Evolutionary conservation across 2,797 vertebrate species (phyloP).

Genomic region (Pterois miles): DNA sequence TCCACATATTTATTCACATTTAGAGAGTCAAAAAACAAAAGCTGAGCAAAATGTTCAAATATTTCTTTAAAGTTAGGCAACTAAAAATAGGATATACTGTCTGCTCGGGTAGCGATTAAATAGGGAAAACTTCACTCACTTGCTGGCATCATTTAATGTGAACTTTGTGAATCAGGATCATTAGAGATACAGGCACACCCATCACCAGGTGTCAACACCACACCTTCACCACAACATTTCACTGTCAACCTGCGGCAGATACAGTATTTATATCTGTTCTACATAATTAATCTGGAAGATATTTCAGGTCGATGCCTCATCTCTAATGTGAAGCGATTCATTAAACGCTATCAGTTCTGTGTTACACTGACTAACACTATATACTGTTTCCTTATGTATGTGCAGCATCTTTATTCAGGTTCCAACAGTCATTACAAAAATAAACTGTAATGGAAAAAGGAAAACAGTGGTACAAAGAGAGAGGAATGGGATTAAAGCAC

Average conservation of each 20-base stretch:
- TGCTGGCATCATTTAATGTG: neutral
- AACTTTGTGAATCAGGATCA: constrained; percentile 5
- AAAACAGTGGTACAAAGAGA: constrained; percentile 37
- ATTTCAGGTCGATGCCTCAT: constrained; percentile 31
- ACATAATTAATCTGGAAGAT: constrained; percentile 6
- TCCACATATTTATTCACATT: too few species aligned
- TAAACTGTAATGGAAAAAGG: constrained; percentile 29
- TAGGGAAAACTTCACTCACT: constrained; percentile 6
- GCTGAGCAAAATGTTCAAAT: neutral
- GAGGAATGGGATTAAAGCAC: constrained; percentile 45
- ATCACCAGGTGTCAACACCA: neutral
- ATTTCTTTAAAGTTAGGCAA: neutral
- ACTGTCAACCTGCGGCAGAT: neutral
- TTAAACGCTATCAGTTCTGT: neutral
- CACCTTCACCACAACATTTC: constrained; percentile 6
- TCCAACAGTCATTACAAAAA: constrained; percentile 32
- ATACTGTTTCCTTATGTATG: neutral
- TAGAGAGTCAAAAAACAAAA: too few species aligned
- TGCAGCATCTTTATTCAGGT: constrained; percentile 41
- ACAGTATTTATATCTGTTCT: constrained; percentile 1
- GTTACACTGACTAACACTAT: constrained; percentile 1
- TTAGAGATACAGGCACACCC: constrained; percentile 13
- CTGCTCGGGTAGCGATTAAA: neutral
- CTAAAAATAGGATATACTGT: neutral
- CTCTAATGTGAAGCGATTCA: constrained; percentile 25